Evolutionary conservation across 2,797 vertebrate genomes (phyloP).

Genomic region (Acrossocheilus fasciatus): DNA sequence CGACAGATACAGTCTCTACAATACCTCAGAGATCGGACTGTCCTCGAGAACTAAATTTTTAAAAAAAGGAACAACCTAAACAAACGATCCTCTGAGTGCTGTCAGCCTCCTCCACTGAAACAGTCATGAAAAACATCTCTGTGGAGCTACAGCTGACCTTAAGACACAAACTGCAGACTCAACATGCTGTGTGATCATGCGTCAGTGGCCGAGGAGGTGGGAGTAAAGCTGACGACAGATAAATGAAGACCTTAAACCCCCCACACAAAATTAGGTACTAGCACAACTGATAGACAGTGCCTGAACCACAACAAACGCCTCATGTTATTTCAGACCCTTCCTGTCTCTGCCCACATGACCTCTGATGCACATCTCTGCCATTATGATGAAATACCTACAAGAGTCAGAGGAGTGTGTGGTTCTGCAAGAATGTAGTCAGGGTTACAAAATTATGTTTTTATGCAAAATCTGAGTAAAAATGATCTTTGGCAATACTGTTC

Average conservation of each 20-base stretch:
- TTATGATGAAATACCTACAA: constrained; percentile 15
- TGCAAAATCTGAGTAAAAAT: background rate
- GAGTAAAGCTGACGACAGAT: constrained; percentile 51
- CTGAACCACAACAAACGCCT: constrained; percentile 1
- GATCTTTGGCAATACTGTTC: background rate
- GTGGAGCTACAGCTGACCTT: constrained; percentile 46
- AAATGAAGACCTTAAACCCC: constrained; percentile 29
- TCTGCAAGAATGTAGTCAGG: background rate
- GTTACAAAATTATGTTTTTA: background rate
- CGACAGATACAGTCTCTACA: background rate
- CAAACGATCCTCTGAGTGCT: background rate
- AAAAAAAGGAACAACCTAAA: constrained; percentile 38
- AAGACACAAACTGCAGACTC: constrained; percentile 59
- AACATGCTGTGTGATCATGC: constrained; percentile 62
- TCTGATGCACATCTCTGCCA: constrained; percentile 3
- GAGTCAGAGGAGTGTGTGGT: background rate
- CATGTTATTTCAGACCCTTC: constrained; percentile 41
- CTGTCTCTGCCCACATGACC: constrained; percentile 40
- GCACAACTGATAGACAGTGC: background rate
- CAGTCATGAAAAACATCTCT: constrained; percentile 6
- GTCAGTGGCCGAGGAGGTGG: constrained; percentile 35
- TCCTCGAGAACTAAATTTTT: background rate
- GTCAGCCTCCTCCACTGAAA: constrained; percentile 15
- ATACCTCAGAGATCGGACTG: constrained; percentile 3
- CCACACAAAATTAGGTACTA: background rate